Evolutionary conservation across 2,113 vertebrate species (phyloP), one percentile per base, ranked within the genome.

Genomic region (Vombatus ursinus): DNA sequence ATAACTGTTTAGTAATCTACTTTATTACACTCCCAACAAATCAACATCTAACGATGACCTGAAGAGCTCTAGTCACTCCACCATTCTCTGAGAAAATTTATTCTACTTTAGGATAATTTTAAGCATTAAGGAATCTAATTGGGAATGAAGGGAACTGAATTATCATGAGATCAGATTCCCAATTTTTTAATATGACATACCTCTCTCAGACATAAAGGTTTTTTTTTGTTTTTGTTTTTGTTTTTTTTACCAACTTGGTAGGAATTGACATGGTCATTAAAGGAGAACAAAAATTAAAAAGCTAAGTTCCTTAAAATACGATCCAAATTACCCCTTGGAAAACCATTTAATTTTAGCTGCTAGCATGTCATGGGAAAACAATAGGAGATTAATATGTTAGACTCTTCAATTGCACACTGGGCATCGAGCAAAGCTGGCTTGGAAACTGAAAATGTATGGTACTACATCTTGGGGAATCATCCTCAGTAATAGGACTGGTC

Each of bases 361-460:
- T 14, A 68, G 28, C 12, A 68, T 37, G 12, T 5, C 0, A 37
- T 37, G 11, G 3, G 26, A 26, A 54, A 28, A 61, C 48, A 61
- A 31, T 61, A 7, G 37, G 31, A 8, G 16, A 44, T 84, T 84
- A 84, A 84, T 8, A 44, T 44, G 10, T 8, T 22, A 6, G 37
- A 23, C 14, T 44, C n/a, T 16, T n/a, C 6, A 8, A 44, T 77
- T 44, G 1, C 14, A n/a, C 1, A 31, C 11, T 68, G 37, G 11
- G 11, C 8, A 44, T 37, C 12, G 1, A n/a, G 14, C 1, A n/a
- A 7, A 0, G 4, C 22, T 44, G n/a, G n/a, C 7, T 22, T 44
- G 23, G 6, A 84, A 22, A 8, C 0, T 44, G n/a, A 44, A 84
- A 22, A 23, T 84, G 1, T 84, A 44, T 22, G 44, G 37, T 44